phyloP scores from a whole-genome alignment of 2,888 invertebrate species.

The Amiota communis region DNA sequence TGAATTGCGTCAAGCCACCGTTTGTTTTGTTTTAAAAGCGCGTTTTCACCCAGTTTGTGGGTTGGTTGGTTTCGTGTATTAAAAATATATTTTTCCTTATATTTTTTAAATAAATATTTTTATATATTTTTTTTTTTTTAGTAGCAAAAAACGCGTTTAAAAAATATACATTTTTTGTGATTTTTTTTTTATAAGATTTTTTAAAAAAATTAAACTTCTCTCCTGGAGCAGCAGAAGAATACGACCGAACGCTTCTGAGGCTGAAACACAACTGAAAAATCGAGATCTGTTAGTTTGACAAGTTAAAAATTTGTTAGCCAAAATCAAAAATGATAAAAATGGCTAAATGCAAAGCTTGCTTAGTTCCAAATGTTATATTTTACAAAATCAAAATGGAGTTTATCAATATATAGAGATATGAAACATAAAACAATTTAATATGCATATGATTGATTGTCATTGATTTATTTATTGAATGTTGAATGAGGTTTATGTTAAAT shows the following conservation, averaged over 20 bases:
- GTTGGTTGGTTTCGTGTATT: background rate
- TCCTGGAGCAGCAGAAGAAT: constrained; percentile 12
- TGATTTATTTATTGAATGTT: no score
- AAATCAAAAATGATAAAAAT: background rate
- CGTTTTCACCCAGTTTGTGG: background rate
- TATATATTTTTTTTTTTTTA: constrained; percentile 6
- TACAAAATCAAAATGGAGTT: no score
- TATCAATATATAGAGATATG: no score
- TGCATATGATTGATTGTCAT: no score
- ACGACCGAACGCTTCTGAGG: constrained; percentile 15
- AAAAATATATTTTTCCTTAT: constrained; percentile 26
- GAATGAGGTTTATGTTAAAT: no score
- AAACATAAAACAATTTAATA: no score
- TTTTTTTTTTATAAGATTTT: constrained; percentile 14
- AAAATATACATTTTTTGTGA: constrained; percentile 24
- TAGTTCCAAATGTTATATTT: background rate
- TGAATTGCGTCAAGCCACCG: background rate
- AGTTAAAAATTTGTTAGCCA: background rate
- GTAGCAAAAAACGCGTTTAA: constrained; percentile 12
- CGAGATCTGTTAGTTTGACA: background rate
- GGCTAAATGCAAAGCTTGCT: background rate
- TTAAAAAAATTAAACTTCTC: constrained; percentile 1
- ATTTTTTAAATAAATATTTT: background rate
- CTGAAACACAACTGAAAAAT: constrained; percentile 13
- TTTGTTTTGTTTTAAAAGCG: background rate